These are phyloP conservation scores for Orthonychiurus folsomi DNA, from an alignment of 2,888 invertebrate species.

Conservation along the genomic window DNA sequence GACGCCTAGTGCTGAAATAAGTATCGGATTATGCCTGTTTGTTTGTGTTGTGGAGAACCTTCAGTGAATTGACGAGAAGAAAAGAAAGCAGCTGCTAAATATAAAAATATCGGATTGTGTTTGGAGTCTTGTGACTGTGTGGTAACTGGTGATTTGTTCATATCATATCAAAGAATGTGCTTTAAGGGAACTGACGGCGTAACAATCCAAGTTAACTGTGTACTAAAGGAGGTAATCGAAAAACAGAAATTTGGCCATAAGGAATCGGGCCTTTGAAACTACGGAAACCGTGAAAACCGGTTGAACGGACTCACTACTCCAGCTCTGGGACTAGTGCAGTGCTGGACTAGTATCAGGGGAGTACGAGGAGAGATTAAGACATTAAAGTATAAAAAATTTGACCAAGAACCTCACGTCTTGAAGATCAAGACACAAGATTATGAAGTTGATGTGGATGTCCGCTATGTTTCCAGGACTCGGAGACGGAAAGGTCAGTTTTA, in stretches of 20 bases:
- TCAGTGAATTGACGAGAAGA: too few species aligned
- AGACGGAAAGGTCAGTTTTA: constrained; percentile 1
- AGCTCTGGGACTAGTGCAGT: background rate
- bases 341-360: background rate
- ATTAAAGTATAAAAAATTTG: background rate
- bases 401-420: background rate
- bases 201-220: too few species aligned
- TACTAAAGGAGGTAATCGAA: too few species aligned
- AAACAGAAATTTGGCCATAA: too few species aligned
- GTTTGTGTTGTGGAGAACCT: too few species aligned
- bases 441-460: background rate
- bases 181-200: background rate
- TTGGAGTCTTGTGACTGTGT: too few species aligned
- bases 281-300: background rate
- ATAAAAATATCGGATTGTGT: too few species aligned
- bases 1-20: too few species aligned
- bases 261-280: too few species aligned
- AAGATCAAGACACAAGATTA: background rate
- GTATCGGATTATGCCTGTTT: too few species aligned
- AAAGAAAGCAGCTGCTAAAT: too few species aligned
- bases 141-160: too few species aligned
- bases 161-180: background rate
- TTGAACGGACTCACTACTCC: background rate
- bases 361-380: background rate
- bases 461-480: background rate